Evolutionary conservation across 1,140 invertebrate species (phyloP), one percentile per base, ranked within the genome.

Genomic region (Lordiphosa clarofinis): DNA sequence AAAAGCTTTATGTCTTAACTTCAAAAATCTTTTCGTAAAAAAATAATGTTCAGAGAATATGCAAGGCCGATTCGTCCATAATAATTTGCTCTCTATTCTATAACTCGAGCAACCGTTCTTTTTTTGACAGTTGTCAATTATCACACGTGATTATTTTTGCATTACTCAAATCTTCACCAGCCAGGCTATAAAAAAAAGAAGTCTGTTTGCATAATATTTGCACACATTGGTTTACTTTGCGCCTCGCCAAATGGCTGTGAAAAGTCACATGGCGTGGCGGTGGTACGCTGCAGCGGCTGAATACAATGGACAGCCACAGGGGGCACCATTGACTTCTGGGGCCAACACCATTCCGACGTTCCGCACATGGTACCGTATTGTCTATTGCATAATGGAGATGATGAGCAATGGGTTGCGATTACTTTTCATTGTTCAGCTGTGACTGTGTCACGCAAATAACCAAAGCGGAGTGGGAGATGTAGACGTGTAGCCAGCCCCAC

Each of bases 321-420:
- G 21, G 35, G 11, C 33, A 67, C 62, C 47, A 28, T 36, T 48
- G 58, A 47, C 54, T 61, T 28, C 56, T 43, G 39, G 46, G 55
- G 44, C 44, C 37, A 43, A 28, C 43, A 12, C 19, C 43, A 55
- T 24, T 24, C 39, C 10, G 13, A 12, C 36, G 37, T 15, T 19
- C 39, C 46, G 36, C 33, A 47, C 58, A 56, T 24, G 33, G 37
- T 21, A 37, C 36, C 19, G 19, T 24, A 38, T 12, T 24, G 15
- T 37, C 13, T 37, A 58, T 67, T 79, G 68, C 75, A 79, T 67
- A 81, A 81, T 56, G 36, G 40, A 53, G 55, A 79, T 79, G 75
- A 67, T 79, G 75, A 67, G 71, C 75, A 75, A 74, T 74, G 62
- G 28, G 66, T 74, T 81, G 61, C 68, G 71, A 78, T 78, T 78